Base-by-base conservation (phyloP, 2,113 vertebrate species). In the Ascaphus truei region DNA sequence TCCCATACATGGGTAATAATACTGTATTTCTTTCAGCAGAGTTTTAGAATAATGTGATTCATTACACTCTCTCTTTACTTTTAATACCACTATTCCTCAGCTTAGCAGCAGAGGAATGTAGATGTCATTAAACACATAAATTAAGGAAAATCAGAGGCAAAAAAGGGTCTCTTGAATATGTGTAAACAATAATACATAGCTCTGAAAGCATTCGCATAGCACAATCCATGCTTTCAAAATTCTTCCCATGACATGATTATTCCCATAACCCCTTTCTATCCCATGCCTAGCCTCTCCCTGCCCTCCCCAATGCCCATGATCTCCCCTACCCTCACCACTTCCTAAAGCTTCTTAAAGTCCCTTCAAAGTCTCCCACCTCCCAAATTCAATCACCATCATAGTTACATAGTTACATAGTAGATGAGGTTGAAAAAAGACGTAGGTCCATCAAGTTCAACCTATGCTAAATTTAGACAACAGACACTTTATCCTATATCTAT, bases 71-170 rank as follows among this genome's bases (percentile, higher is more conserved):
- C 29, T 68, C 5, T 37, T 48, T 47, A 22, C 15, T 15, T n/a
- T n/a, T 23, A 43, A 34, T 36, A 25, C 27, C 26, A 22, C 65
- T 53, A 56, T 68, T 68, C 65, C 41, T 39, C 41, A 36, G 39
- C 48, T 34, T 47, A 43, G 53, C 65, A 48, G 47, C 4, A 41
- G 39, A 68, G 53, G 65, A 68, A 68, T 68, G 65, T 48, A 41
- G 39, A 68, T 36, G 53, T 48, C 52, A 58, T 58, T 68, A 58
- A 68, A 68, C 47, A 48, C 53, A 68, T 68, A 68, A 57, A 68
- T 68, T 58, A 33, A 47, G 39, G 37, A 68, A 68, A 68, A 68
- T 57, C 22, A 68, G 65, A 58, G 41, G 39, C 53, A 47, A 27
- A 47, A 27, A 68, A n/a, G 25, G 53, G 29, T 47, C 51, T 68